A percentile compares a stretch with the other conserved stretches of the same genome.
phyloP scores from a whole-genome alignment of 2,797 vertebrate genomes.

The Toxotes lorentzi region DNA sequence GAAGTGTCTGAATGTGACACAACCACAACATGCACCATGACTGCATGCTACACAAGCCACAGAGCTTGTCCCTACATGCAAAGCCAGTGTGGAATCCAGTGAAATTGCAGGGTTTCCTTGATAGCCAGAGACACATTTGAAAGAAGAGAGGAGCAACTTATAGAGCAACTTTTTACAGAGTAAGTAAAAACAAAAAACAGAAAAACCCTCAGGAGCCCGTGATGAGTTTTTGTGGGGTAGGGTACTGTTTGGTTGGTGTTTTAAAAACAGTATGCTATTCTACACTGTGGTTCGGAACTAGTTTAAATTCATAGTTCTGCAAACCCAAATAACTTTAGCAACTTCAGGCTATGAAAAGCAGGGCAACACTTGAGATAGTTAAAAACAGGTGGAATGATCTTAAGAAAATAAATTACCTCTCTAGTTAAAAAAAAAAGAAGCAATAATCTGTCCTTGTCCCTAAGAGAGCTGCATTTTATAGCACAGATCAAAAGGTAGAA shows the following conservation, averaged over 20 bases:
- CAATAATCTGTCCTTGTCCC: constrained; percentile 77
- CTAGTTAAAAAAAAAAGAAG: constrained; percentile 56
- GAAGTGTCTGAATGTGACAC: constrained; percentile 65
- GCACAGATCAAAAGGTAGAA: constrained; percentile 85
- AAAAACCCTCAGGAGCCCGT: neutral
- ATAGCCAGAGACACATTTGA: constrained; percentile 71
- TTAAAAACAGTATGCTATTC: neutral
- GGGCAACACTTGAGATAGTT: constrained; percentile 37
- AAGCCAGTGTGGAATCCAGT: constrained; percentile 81
- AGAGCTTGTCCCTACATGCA: constrained; percentile 82
- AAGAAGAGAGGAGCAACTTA: constrained; percentile 45
- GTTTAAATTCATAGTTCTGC: neutral
- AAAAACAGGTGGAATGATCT: constrained; percentile 58
- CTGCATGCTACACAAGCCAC: constrained; percentile 71
- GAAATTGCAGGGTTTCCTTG: constrained; percentile 87
- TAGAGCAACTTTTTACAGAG: constrained; percentile 16
- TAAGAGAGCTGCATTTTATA: constrained; percentile 76
- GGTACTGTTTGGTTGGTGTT: neutral
- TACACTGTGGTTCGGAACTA: neutral
- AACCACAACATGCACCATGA: constrained; percentile 49
- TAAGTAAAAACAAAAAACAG: constrained; percentile 7
- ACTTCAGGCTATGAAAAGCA: constrained; percentile 8
- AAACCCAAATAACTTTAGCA: neutral
- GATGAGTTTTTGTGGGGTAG: too few relatives aligned
- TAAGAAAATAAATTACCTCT: constrained; percentile 42